Evolutionary conservation across 2,113 vertebrate species (phyloP).

Genomic region (Oryzias curvinotus): DNA sequence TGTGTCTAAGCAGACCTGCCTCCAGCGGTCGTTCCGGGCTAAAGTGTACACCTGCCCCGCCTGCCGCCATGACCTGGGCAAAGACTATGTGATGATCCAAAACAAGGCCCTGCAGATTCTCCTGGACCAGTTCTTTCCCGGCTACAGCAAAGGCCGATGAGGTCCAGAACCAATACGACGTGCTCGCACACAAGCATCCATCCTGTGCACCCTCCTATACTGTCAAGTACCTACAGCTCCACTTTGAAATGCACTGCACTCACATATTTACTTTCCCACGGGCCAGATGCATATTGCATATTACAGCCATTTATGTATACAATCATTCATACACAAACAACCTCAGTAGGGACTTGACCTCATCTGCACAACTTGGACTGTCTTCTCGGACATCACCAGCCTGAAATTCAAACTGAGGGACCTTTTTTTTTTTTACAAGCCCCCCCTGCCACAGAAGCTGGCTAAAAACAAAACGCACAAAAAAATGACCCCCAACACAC

Average conservation of each 20-base stretch:
- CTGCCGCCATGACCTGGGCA: conserved; percentile 94
- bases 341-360: conserved; percentile 71
- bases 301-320: conserved; percentile 67
- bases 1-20: conserved; percentile 81
- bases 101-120: conserved; percentile 93
- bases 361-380: conserved; percentile 63
- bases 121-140: conserved; percentile 97
- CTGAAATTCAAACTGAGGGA: conserved; percentile 58
- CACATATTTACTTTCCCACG: conserved; percentile 62
- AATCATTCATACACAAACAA: conserved; percentile 72
- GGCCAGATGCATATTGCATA: conserved; percentile 63
- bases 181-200: conserved; percentile 38
- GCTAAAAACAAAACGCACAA: conserved; percentile 47
- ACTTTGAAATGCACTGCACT: conserved; percentile 58
- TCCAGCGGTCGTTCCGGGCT: conserved; percentile 95
- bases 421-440: conserved; percentile 40
- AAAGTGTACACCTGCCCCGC: conserved; percentile 96
- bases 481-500: conserved; percentile 16
- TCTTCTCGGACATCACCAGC: conserved; percentile 72
- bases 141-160: conserved; percentile 99
- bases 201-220: conserved; percentile 55
- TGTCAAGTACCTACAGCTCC: conserved; percentile 58
- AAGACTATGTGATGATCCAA: conserved; percentile 90
- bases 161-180: conserved; percentile 39
- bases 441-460: conserved; percentile 30